These are phyloP conservation scores for Nematostella vectensis DNA, from an alignment of 92 coral and sea anemone species.

Conservation along the genomic window DNA sequence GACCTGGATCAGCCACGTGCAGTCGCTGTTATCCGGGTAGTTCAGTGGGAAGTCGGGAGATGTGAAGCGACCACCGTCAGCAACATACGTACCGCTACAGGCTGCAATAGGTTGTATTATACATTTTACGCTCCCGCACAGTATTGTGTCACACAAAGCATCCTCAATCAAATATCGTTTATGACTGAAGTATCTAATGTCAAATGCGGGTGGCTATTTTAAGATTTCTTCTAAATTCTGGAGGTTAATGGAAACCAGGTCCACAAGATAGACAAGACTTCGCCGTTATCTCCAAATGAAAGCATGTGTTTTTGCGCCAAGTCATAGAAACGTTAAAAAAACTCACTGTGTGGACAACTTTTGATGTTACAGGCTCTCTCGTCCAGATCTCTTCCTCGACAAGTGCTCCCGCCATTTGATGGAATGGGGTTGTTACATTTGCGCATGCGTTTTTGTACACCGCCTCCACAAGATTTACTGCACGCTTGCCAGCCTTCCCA, in stretches of 20 bases:
- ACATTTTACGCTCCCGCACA: too few species aligned
- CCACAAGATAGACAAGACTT: too few species aligned
- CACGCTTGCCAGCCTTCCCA: slow-evolving; percentile 69
- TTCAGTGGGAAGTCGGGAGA: slow-evolving; percentile 55
- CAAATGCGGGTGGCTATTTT: too few species aligned
- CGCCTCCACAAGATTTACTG: slow-evolving; percentile 53
- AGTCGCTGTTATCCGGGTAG: slow-evolving; percentile 46
- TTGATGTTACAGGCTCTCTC: slow-evolving; percentile 42
- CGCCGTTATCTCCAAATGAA: too few species aligned
- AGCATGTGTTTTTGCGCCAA: too few species aligned
- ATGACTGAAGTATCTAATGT: too few species aligned
- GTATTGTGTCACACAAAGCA: too few species aligned
- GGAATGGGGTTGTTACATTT: slow-evolving; percentile 48
- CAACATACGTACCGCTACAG: slow-evolving; percentile 44
- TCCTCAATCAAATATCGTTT: too few species aligned
- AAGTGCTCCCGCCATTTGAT: slow-evolving; percentile 34
- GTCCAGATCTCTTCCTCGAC: slow-evolving; percentile 34
- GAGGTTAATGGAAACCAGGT: too few species aligned
- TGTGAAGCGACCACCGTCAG: slow-evolving; percentile 42
- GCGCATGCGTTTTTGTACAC: slow-evolving; percentile 44
- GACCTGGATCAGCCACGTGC: slow-evolving; percentile 58
- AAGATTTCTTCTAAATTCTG: too few species aligned
- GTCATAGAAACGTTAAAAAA: too few species aligned
- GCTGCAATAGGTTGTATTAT: slow-evolving; percentile 35
- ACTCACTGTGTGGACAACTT: slow-evolving; percentile 53